A percentile compares a stretch with the other conserved stretches of the same genome.
Evolutionary conservation across 2,113 vertebrate genomes (phyloP).

Genomic region (Himantopus leucocephalus): DNA sequence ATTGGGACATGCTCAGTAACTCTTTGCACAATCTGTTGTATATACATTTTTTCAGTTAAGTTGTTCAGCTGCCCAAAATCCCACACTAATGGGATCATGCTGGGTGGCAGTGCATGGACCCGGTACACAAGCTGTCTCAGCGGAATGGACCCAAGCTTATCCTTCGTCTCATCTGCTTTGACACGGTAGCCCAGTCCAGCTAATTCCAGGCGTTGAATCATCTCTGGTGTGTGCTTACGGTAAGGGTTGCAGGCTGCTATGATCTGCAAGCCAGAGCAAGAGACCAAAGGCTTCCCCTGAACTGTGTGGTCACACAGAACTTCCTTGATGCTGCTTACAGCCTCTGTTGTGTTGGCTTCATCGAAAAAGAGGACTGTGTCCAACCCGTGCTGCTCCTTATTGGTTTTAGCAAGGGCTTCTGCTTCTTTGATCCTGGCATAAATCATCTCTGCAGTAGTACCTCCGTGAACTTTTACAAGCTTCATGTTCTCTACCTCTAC

Average conservation of each 20-base stretch:
- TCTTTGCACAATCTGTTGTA: constrained; percentile 91
- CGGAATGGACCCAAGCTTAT: constrained; percentile 90
- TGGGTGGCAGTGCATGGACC: constrained; percentile 92
- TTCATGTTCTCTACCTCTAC: constrained; percentile 83
- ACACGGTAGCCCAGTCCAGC: constrained; percentile 93
- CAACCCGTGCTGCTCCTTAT: constrained; percentile 76
- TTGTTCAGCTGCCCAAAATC: constrained; percentile 93
- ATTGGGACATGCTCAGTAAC: constrained; percentile 45
- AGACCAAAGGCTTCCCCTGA: constrained; percentile 75
- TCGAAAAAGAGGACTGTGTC: constrained; percentile 94
- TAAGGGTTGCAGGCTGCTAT: constrained; percentile 98
- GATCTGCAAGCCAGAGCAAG: constrained; percentile 78
- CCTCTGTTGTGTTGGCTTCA: constrained; percentile 94
- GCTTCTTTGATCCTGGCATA: constrained; percentile 83
- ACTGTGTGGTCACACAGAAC: constrained; percentile 89
- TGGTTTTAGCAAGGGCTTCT: constrained; percentile 74
- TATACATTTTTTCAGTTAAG: constrained; percentile 82
- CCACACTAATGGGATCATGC: constrained; percentile 94
- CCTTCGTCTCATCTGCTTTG: constrained; percentile 82
- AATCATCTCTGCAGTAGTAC: constrained; percentile 86
- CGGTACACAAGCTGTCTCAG: constrained; percentile 94
- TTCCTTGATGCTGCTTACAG: constrained; percentile 93
- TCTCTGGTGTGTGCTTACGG: constrained; percentile 86
- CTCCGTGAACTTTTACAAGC: constrained; percentile 93
- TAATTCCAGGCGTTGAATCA: constrained; percentile 88